These are phyloP conservation scores for Carassius auratus DNA, from an alignment of 2,113 vertebrate species.

Conservation along the genomic window DNA sequence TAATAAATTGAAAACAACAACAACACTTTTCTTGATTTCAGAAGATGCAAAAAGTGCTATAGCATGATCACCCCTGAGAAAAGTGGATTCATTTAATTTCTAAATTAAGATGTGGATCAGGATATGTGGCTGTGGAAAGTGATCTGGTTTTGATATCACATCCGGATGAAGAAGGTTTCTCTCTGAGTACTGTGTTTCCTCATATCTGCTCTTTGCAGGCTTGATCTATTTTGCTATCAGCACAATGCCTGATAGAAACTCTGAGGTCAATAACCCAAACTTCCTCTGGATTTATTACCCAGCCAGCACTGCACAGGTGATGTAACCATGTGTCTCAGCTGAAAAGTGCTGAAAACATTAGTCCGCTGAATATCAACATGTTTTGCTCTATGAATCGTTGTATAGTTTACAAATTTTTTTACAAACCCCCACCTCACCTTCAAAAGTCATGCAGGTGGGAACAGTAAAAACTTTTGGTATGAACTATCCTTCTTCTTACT, in stretches of 20 bases:
- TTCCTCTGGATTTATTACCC: neutral
- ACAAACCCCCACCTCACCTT: no score
- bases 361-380: neutral
- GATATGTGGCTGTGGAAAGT: neutral
- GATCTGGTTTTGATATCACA: conserved; percentile 7
- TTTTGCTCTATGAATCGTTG: neutral
- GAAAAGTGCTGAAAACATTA: neutral
- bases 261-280: neutral
- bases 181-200: neutral
- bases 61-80: neutral
- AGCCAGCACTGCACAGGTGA: neutral
- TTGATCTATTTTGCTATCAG: conserved; percentile 12
- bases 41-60: neutral
- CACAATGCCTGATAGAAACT: neutral
- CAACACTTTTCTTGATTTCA: neutral
- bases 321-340: neutral
- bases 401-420: no score
- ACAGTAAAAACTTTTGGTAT: neutral
- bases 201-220: neutral
- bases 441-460: no score
- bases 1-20: neutral
- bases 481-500: no score
- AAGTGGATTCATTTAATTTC: neutral
- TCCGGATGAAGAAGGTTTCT: neutral
- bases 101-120: neutral